Percentiles rank a stretch among this genome's conserved stretches.
These are phyloP conservation scores for Cephalopterus ornatus DNA, from an alignment of 2,113 vertebrate species.

Conservation along the genomic window DNA sequence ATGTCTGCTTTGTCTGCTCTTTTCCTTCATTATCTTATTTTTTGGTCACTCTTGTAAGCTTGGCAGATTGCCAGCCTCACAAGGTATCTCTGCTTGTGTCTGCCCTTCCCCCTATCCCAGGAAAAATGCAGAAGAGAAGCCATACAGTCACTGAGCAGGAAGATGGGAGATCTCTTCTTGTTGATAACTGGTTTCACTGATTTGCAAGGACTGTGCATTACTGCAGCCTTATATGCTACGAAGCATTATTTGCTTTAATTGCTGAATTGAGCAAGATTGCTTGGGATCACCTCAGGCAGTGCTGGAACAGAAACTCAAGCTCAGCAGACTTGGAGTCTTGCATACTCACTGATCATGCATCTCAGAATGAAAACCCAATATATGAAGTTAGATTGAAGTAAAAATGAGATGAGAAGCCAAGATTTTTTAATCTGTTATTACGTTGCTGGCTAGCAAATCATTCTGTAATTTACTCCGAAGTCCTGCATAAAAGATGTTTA, in stretches of 20 bases:
- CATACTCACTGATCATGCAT: neutral
- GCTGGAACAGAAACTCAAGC: neutral
- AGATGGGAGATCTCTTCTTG: neutral
- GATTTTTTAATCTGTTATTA: neutral
- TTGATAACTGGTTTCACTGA: neutral
- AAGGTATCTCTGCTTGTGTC: neutral
- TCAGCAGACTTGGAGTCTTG: neutral
- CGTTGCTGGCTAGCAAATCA: neutral
- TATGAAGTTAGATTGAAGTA: neutral
- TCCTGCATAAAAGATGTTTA: neutral
- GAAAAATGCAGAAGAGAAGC: neutral
- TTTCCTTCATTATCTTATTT: neutral
- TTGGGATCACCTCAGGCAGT: neutral
- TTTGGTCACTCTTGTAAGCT: neutral
- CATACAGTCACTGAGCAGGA: neutral
- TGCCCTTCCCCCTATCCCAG: rapidly evolving
- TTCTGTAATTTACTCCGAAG: neutral
- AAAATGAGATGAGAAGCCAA: neutral
- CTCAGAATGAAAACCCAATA: neutral
- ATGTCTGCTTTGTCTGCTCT: neutral
- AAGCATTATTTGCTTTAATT: neutral
- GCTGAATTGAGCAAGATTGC: neutral
- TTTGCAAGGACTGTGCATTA: neutral
- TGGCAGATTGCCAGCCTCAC: neutral
- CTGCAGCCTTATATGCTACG: neutral